phyloP scores from a whole-genome alignment of 2,797 vertebrate species.

The Acrossocheilus wenchowensis region DNA sequence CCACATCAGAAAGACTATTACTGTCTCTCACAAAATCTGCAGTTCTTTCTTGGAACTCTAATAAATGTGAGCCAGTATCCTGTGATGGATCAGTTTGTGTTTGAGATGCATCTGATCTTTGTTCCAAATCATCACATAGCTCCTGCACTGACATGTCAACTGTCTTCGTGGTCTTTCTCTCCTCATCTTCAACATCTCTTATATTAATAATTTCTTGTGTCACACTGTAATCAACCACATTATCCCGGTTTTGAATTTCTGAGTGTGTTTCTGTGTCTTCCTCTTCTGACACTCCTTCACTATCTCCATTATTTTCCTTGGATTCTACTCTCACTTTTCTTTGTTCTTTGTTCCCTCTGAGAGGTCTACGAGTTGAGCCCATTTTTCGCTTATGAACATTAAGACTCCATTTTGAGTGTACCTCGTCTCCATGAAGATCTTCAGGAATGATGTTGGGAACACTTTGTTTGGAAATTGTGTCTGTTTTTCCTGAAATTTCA shows the following conservation, averaged over 20 bases:
- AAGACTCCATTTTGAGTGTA: neutral
- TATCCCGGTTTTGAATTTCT: slow-evolving; percentile 17
- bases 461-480: neutral
- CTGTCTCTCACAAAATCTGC: neutral
- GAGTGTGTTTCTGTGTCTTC: neutral
- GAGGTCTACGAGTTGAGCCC: slow-evolving; percentile 31
- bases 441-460: neutral
- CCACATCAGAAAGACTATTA: neutral
- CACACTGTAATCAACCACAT: neutral
- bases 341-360: slow-evolving; percentile 24
- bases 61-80: neutral
- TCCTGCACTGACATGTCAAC: neutral
- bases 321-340: slow-evolving; percentile 9
- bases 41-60: neutral
- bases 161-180: neutral
- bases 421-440: neutral
- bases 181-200: neutral
- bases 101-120: slow-evolving; percentile 10
- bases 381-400: slow-evolving; percentile 16
- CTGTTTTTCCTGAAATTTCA: neutral
- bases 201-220: neutral
- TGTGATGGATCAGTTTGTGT: neutral
- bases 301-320: neutral
- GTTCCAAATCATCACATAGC: neutral
- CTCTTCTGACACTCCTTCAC: neutral